Evolutionary conservation across 2,113 vertebrate genomes (phyloP).

Genomic region (Tympanuchus pallidicinctus): DNA sequence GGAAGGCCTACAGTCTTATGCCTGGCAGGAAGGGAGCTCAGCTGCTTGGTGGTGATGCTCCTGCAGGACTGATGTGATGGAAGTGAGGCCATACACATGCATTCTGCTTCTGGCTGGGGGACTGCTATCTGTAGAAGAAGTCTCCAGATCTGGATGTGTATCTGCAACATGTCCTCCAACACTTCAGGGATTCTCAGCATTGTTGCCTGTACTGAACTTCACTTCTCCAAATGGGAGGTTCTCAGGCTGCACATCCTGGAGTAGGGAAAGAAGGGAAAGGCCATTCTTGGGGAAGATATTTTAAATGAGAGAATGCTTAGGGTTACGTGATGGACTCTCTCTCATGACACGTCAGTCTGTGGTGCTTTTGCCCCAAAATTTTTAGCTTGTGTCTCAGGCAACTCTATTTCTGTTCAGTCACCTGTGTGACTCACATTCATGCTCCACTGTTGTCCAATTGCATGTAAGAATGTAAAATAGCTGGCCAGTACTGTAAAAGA

Average conservation of each 20-base stretch:
- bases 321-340: neutral
- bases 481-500: neutral
- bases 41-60: neutral
- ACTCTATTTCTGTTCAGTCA: neutral
- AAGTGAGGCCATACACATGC: rapidly evolving
- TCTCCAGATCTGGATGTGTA: neutral
- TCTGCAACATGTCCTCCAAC: rapidly evolving
- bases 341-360: neutral
- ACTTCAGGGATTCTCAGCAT: neutral
- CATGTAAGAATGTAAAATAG: neutral
- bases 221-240: rapidly evolving
- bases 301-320: neutral
- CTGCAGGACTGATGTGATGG: rapidly evolving
- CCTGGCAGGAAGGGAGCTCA: neutral
- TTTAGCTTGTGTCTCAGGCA: neutral
- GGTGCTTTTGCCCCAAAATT: neutral
- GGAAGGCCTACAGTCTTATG: rapidly evolving
- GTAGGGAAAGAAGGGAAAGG: neutral
- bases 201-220: neutral
- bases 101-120: neutral
- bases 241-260: neutral
- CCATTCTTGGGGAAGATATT: neutral
- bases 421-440: neutral
- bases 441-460: neutral
- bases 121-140: neutral